phyloP scores from a whole-genome alignment of 2,797 vertebrate species.

The Rhinogobio ventralis region DNA sequence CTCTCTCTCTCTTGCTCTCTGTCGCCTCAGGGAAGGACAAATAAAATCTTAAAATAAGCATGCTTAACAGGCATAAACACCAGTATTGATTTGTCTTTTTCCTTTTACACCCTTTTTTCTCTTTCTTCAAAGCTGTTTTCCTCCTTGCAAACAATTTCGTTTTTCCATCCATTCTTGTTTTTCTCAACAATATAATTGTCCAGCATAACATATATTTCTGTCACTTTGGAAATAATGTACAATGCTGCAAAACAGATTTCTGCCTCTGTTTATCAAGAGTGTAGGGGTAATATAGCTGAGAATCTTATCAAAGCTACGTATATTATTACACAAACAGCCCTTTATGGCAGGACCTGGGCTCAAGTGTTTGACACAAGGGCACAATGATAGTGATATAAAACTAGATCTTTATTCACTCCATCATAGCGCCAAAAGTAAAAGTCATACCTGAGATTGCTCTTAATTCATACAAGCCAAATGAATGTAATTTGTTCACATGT shows the following conservation, averaged over 20 bases:
- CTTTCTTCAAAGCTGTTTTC: slow-evolving; percentile 7
- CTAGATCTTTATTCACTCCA: not conserved
- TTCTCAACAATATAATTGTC: not conserved
- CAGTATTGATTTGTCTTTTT: slow-evolving; percentile 52
- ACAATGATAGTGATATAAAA: not conserved
- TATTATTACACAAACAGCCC: not conserved
- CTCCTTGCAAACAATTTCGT: not conserved
- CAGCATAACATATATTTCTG: not conserved
- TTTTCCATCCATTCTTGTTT: not conserved
- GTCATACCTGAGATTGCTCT: not conserved
- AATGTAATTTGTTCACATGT: not conserved
- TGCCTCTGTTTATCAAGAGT: not conserved
- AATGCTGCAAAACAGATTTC: not conserved
- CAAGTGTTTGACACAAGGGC: not conserved
- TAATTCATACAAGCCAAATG: not conserved
- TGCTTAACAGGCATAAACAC: slow-evolving; percentile 50
- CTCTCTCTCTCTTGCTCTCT: not conserved
- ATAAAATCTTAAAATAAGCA: slow-evolving; percentile 51
- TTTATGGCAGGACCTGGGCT: not conserved
- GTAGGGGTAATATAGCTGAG: not conserved
- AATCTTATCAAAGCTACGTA: not conserved
- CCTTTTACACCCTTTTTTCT: not conserved
- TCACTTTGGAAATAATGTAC: not conserved
- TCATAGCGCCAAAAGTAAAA: not conserved
- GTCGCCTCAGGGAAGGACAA: slow-evolving; percentile 25